Base-by-base conservation (phyloP, 2,797 vertebrate species). In the Pangasius sanitwongsei region DNA sequence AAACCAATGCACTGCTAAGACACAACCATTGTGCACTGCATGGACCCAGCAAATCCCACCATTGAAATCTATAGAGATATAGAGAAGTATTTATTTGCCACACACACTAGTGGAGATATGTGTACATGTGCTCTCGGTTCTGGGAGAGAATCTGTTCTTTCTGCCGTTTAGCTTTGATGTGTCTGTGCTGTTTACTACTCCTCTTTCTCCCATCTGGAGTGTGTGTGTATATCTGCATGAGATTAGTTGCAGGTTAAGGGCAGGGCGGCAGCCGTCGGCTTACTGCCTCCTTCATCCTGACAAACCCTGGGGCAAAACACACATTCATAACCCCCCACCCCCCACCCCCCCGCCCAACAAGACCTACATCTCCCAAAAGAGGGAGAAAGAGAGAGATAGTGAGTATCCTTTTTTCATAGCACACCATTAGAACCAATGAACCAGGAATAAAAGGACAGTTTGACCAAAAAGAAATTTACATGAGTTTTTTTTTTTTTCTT, bases 171-270 rank as follows among this genome's bases (percentile, higher is more conserved):
- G 5, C 55, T 59, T 41, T 37, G 53, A 25, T 59, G 28, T 16
- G 28, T 53, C 3, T 81, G n/a, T 34, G 50, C 53, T 78, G 75
- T 41, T 80, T 57, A 87, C 7, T 57, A 16, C 55, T 20, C 57
- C 23, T 81, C 23, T 86, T 87, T 77, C 44, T 50, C 11, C 12
- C 2, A 44, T 72, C 20, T 25, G 41, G 41, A 44, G 41, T 65
- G 34, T 72, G 34, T 75, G 6, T 83, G 44, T 23, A 37, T 88
- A 6, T 77, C 6, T 53, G 12, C 55, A 37, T 89, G 88, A 61
- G 78, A 50, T 89, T 88, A 88, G 5, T 85, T 48, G 89, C 86
- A 92, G 92, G 90, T 92, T 90, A 89, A 91, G 84, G 86, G 67
- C 57, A 88, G 41, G 57, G 57, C 70, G 12, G 67, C 50, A 89